phyloP scores from a whole-genome alignment of 2,888 invertebrate species.

The Lochmaea crataegi region DNA sequence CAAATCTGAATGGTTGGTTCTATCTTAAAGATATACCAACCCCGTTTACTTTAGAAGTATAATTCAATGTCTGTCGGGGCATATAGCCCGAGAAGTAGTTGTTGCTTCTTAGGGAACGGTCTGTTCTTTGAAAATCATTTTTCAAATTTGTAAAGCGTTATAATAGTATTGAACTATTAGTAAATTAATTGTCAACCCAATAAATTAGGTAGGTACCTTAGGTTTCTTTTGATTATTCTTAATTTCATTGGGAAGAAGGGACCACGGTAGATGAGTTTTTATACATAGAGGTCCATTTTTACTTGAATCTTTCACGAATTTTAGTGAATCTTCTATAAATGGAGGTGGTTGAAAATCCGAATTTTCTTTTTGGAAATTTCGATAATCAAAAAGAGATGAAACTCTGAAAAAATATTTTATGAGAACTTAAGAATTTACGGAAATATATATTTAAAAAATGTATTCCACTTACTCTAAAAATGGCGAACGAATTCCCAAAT shows the following conservation, averaged over 20 bases:
- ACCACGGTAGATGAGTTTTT: conserved; percentile 74
- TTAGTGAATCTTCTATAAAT: conserved; percentile 53
- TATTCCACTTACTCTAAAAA: conserved; percentile 73
- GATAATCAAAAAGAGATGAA: conserved; percentile 63
- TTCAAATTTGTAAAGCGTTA: too few species aligned
- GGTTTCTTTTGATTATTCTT: conserved; percentile 61
- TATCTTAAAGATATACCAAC: too few species aligned
- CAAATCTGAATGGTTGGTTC: too few species aligned
- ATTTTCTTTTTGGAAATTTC: conserved; percentile 55
- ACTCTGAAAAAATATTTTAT: conserved; percentile 54
- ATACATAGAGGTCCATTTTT: conserved; percentile 66
- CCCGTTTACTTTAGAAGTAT: too few species aligned
- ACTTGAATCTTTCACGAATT: conserved; percentile 47
- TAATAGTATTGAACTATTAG: too few species aligned
- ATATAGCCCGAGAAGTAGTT: too few species aligned
- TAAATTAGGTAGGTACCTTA: conserved; percentile 51
- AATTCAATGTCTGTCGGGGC: too few species aligned
- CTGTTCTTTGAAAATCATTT: too few species aligned
- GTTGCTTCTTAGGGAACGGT: too few species aligned
- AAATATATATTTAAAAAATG: too few species aligned
- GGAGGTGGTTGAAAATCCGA: conserved; percentile 54
- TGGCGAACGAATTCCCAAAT: conserved; percentile 74
- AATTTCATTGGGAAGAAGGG: conserved; percentile 69
- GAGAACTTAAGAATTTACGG: too few species aligned
- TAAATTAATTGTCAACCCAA: too few species aligned